Conservation (phyloP, 92 coral and sea anemone species). For the Porites lobata region DNA sequence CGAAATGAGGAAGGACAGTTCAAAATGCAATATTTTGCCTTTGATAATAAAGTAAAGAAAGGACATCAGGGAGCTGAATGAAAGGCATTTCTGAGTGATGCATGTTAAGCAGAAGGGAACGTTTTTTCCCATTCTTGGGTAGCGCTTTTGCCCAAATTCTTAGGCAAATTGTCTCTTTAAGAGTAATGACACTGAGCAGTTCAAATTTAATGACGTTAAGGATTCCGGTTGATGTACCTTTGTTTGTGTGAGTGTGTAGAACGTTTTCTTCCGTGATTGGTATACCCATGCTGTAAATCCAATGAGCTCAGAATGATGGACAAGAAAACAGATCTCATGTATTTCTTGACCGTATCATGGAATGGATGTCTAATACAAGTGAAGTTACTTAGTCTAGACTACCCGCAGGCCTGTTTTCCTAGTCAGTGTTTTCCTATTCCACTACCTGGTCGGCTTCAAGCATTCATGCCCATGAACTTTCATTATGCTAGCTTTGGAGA, state of each 20-base stretch:
- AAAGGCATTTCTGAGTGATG: too few relatives aligned
- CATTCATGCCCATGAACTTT: slow-evolving; percentile 41
- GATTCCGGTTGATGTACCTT: too few relatives aligned
- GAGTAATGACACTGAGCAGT: too few relatives aligned
- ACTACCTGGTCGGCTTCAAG: slow-evolving; percentile 36
- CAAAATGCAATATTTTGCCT: too few relatives aligned
- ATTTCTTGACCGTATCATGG: slow-evolving; percentile 62
- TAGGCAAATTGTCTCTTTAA: too few relatives aligned
- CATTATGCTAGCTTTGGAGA: slow-evolving; percentile 49
- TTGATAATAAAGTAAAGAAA: too few relatives aligned
- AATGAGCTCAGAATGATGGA: slow-evolving; percentile 8
- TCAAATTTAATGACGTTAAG: too few relatives aligned
- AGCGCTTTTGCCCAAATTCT: too few relatives aligned
- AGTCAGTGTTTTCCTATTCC: slow-evolving; percentile 23
- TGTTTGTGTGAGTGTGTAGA: not conserved
- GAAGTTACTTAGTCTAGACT: slow-evolving; percentile 30
- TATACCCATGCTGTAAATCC: slow-evolving; percentile 5
- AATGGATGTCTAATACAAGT: slow-evolving; percentile 62
- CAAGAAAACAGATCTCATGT: slow-evolving; percentile 56
- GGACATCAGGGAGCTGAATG: too few relatives aligned
- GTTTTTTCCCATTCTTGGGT: too few relatives aligned
- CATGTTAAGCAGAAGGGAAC: too few relatives aligned
- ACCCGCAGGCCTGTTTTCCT: slow-evolving; percentile 50
- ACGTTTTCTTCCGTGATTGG: not conserved
- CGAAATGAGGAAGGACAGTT: too few relatives aligned